A percentile compares a stretch with the other conserved stretches of the same genome.
Evolutionary conservation across 1,140 invertebrate genomes (phyloP).

Genomic region (Pseudomyrmex flavicornis): DNA sequence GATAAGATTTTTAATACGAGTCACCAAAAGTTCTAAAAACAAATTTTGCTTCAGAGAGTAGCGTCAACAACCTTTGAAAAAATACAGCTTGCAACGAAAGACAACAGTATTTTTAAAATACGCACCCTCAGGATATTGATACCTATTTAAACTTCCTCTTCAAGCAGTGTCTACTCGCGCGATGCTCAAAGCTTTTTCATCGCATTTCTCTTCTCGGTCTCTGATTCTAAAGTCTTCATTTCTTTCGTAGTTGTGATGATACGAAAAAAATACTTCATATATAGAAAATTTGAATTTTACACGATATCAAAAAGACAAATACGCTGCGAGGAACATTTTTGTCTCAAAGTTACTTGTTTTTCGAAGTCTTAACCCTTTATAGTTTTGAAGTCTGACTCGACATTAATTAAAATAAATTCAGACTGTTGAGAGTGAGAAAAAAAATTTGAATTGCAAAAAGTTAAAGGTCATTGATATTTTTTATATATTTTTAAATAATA

Average conservation of each 20-base stretch:
- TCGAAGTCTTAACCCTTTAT: too few relatives aligned
- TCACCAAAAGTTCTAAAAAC: background rate
- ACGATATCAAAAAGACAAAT: too few relatives aligned
- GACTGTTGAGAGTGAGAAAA: too few relatives aligned
- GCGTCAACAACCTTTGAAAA: background rate
- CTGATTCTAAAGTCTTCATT: background rate
- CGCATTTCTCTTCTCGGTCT: background rate
- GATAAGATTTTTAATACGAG: background rate
- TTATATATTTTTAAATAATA: background rate
- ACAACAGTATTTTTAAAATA: background rate
- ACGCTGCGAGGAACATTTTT: too few relatives aligned
- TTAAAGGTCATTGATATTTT: too few relatives aligned
- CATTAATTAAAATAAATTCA: too few relatives aligned
- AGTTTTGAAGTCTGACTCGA: too few relatives aligned
- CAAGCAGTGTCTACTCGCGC: background rate
- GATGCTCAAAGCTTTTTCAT: background rate
- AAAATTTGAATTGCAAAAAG: too few relatives aligned
- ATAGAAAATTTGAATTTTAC: too few relatives aligned
- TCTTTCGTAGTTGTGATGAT: background rate
- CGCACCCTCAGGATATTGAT: background rate
- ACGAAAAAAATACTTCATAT: too few relatives aligned
- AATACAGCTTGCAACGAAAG: background rate
- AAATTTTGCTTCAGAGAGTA: background rate
- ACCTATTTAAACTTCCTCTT: slow-evolving; percentile 10
- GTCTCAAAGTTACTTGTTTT: too few relatives aligned